These are phyloP conservation scores for Epirrhoe alternata DNA, from an alignment of 2,888 invertebrate species.

Conservation along the genomic window DNA sequence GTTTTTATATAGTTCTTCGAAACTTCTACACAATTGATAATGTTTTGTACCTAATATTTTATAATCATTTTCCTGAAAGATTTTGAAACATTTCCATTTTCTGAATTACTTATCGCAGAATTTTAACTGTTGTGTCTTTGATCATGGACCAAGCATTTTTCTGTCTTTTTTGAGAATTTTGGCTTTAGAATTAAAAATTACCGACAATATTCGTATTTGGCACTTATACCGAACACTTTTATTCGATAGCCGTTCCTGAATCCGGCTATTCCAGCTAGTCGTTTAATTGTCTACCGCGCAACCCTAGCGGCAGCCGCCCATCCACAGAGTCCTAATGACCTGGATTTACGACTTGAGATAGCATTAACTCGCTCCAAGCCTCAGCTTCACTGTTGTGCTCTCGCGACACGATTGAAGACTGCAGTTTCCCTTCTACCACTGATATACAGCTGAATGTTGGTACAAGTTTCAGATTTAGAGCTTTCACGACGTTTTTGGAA, in stretches of 20 bases:
- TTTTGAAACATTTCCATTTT: no score
- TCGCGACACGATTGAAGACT: conserved; percentile 24
- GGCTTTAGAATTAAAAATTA: no score
- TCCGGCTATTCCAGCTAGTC: conserved; percentile 3
- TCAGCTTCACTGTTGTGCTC: conserved; percentile 28
- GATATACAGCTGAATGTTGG: neutral
- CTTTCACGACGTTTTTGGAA: neutral
- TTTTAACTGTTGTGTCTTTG: no score
- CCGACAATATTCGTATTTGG: no score
- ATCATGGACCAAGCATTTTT: no score
- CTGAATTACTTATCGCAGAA: no score
- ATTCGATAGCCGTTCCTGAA: neutral
- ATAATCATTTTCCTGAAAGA: no score
- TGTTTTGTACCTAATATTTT: no score
- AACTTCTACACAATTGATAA: no score
- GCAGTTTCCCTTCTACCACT: conserved; percentile 11
- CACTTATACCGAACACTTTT: no score
- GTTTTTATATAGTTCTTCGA: neutral
- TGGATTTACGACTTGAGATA: conserved; percentile 40
- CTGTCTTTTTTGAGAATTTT: no score
- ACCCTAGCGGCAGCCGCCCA: conserved; percentile 19
- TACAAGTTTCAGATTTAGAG: neutral
- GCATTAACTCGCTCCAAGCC: conserved; percentile 36
- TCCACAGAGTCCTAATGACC: conserved; percentile 40
- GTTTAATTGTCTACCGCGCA: neutral